A percentile compares a stretch with the other conserved stretches of the same genome.
Conservation (phyloP, 2,113 vertebrate genomes). For the Platysternon megacephalum region DNA sequence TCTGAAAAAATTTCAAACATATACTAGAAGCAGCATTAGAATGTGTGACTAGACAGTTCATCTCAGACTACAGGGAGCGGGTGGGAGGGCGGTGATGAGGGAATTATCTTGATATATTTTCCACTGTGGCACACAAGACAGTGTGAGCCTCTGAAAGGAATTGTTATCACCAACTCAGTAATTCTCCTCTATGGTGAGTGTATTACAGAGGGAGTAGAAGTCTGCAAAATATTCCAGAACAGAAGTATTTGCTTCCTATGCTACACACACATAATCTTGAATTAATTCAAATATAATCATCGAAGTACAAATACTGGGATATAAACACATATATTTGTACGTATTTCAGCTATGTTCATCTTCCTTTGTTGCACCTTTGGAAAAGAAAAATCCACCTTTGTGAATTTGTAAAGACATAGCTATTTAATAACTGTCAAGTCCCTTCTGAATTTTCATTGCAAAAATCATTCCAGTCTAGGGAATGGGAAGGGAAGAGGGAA, state of each 20-base stretch:
- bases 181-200: conserved; percentile 26
- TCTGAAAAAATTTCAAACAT: conserved; percentile 26
- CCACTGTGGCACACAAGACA: conserved; percentile 18
- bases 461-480: conserved; percentile 1
- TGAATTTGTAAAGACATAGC: background rate
- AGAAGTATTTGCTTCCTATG: background rate
- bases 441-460: background rate
- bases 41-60: conserved; percentile 52
- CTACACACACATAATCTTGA: conserved; percentile 11
- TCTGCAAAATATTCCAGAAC: background rate
- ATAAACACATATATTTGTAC: background rate
- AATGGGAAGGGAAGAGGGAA: conserved; percentile 45
- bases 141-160: conserved; percentile 50
- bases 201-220: background rate
- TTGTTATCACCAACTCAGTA: conserved; percentile 35
- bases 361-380: conserved; percentile 13
- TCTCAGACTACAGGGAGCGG: conserved; percentile 51
- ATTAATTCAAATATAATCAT: conserved; percentile 17
- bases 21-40: conserved; percentile 48
- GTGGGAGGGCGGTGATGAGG: conserved; percentile 42
- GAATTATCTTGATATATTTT: conserved; percentile 54
- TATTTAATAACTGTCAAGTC: conserved; percentile 53
- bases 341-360: background rate
- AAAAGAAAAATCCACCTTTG: conserved; percentile 35
- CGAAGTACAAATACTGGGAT: background rate